A percentile compares a stretch with the other conserved stretches of the same genome.
Conservation (phyloP, 1,140 invertebrate species). For the Neoseiulus cucumeris region DNA sequence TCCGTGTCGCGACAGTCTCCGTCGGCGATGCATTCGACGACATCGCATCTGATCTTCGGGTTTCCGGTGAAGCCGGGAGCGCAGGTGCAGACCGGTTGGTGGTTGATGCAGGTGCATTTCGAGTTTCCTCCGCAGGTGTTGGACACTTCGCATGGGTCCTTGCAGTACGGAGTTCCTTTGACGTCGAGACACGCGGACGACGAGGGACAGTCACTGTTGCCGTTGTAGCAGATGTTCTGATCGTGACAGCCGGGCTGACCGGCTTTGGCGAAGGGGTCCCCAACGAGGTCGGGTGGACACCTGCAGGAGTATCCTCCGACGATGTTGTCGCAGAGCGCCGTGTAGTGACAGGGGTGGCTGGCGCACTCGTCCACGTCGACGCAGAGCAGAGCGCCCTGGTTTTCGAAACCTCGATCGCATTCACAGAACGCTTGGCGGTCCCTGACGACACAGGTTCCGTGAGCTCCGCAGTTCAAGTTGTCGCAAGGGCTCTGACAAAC, state of each 20-base stretch:
- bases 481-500: slow-evolving; percentile 22
- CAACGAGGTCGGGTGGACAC: slow-evolving; percentile 38
- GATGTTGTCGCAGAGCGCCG: slow-evolving; percentile 39
- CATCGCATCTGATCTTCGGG: slow-evolving; percentile 18
- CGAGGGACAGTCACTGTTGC: slow-evolving; percentile 45
- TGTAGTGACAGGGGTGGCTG: slow-evolving; percentile 19
- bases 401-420: slow-evolving; percentile 22
- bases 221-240: slow-evolving; percentile 36
- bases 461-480: slow-evolving; percentile 20
- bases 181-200: slow-evolving; percentile 40
- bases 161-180: slow-evolving; percentile 28
- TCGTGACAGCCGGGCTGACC: slow-evolving; percentile 21
- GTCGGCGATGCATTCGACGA: slow-evolving; percentile 54
- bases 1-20: slow-evolving; percentile 51
- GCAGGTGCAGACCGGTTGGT: slow-evolving; percentile 26
- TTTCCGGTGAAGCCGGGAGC: slow-evolving; percentile 25
- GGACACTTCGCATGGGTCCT: slow-evolving; percentile 48
- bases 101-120: slow-evolving; percentile 42
- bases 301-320: slow-evolving; percentile 50
- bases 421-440: slow-evolving; percentile 21
- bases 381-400: slow-evolving; percentile 20
- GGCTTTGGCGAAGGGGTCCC: slow-evolving; percentile 39
- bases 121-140: slow-evolving; percentile 57
- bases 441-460: slow-evolving; percentile 22
- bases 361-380: slow-evolving; percentile 22